phyloP scores from a whole-genome alignment of 2,113 vertebrate species.

The Aptenodytes patagonicus region DNA sequence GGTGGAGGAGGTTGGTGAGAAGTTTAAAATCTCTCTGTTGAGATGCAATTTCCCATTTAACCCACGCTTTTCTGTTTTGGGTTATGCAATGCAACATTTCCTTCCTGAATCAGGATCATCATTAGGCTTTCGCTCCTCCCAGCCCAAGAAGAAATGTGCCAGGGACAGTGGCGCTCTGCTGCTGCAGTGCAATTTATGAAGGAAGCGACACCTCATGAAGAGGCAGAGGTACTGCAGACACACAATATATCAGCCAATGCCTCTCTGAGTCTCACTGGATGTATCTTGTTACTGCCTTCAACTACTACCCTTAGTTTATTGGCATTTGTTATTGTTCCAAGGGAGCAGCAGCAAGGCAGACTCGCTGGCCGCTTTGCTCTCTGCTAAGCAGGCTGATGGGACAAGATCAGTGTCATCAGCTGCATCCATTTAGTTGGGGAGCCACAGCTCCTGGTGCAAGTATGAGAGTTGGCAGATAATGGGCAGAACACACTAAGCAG shows the following conservation, averaged over 20 bases:
- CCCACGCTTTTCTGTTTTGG: background rate
- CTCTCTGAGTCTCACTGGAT: background rate
- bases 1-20: background rate
- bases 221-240: background rate
- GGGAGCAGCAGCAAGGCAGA: background rate
- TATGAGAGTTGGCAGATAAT: accelerated
- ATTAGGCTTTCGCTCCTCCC: background rate
- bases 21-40: background rate
- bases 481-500: too few species aligned
- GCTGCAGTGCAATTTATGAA: too few species aligned
- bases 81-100: background rate
- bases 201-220: background rate
- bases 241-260: too few species aligned
- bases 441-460: background rate
- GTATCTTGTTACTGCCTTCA: background rate
- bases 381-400: background rate
- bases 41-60: background rate
- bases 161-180: background rate
- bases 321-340: background rate
- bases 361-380: too few species aligned
- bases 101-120: background rate
- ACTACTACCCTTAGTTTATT: too few species aligned
- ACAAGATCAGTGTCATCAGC: too few species aligned
- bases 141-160: background rate
- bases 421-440: too few species aligned